These are phyloP conservation scores for Thamnophis sirtalis DNA, from an alignment of 2,113 vertebrate species.

Conservation along the genomic window DNA sequence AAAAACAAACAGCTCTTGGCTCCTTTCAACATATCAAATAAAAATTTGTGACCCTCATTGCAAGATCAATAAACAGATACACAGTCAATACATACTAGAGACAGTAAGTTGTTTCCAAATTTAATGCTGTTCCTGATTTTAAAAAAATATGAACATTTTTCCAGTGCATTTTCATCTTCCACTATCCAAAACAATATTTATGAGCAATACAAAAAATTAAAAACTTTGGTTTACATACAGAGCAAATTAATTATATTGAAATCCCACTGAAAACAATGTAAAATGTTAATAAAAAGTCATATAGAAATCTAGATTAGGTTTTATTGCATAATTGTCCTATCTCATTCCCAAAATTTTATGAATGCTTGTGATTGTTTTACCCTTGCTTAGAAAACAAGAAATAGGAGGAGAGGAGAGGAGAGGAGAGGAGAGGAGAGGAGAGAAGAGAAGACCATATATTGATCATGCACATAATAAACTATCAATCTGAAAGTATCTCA, in stretches of 20 bases:
- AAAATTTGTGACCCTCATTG: neutral
- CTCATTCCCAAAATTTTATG: neutral
- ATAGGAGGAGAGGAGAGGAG: no score
- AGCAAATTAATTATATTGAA: neutral
- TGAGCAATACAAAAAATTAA: neutral
- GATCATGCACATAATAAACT: neutral
- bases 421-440: neutral
- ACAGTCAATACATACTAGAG: neutral
- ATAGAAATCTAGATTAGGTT: neutral
- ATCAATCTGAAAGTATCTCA: neutral
- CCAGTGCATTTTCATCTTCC: neutral
- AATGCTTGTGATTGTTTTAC: neutral
- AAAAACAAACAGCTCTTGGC: neutral
- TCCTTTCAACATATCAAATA: neutral
- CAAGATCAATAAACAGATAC: neutral
- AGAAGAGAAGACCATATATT: neutral
- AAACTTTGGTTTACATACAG: neutral
- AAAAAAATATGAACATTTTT: neutral
- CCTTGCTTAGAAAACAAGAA: neutral
- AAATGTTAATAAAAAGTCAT: neutral
- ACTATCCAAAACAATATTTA: neutral
- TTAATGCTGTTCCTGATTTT: neutral
- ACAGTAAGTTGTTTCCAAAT: neutral
- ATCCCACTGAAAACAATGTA: neutral
- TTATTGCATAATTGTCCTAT: neutral